Conservation (phyloP, 53 echinoderm and acorn worm species). For the Pentamera pediparva region DNA sequence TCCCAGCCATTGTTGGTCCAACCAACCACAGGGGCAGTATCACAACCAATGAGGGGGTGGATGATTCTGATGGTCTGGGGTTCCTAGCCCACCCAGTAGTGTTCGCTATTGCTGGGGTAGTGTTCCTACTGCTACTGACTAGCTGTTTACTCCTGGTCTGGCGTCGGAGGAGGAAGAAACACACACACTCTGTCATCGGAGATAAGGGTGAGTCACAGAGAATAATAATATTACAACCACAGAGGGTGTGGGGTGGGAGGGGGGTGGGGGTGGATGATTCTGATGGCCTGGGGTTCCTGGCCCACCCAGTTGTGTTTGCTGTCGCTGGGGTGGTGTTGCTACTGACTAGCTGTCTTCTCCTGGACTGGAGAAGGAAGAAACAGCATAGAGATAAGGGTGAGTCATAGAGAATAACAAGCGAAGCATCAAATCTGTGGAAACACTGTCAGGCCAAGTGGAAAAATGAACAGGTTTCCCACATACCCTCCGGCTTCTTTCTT, state of each 20-base stretch:
- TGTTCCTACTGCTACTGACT: slow-evolving; percentile 49
- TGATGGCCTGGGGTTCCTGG: slow-evolving; percentile 24
- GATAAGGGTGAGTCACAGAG: slow-evolving; percentile 43
- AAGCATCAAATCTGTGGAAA: too few species aligned
- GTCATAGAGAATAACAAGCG: too few species aligned
- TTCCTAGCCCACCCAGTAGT: slow-evolving; percentile 60
- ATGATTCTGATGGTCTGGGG: neutral
- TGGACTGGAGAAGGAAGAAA: slow-evolving; percentile 46
- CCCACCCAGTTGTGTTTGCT: slow-evolving; percentile 62
- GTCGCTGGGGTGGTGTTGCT: slow-evolving; percentile 57
- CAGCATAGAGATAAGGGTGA: too few species aligned
- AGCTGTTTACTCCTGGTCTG: slow-evolving; percentile 52
- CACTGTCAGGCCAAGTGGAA: too few species aligned
- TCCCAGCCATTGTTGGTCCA: too few species aligned
- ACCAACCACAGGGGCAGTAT: too few species aligned
- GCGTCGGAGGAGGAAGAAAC: slow-evolving; percentile 39
- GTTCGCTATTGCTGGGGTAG: slow-evolving; percentile 58
- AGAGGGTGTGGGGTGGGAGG: neutral
- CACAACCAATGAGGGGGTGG: too few species aligned
- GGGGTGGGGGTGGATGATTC: neutral
- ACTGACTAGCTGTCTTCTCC: slow-evolving; percentile 47
- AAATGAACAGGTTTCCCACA: too few species aligned
- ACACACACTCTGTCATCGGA: slow-evolving; percentile 51
- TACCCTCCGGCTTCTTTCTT: too few species aligned
- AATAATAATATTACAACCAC: neutral